A percentile compares a stretch with the other conserved stretches of the same genome.
phyloP scores from a whole-genome alignment of 2,888 invertebrate species.

The Pollenia griseotomentosa region DNA sequence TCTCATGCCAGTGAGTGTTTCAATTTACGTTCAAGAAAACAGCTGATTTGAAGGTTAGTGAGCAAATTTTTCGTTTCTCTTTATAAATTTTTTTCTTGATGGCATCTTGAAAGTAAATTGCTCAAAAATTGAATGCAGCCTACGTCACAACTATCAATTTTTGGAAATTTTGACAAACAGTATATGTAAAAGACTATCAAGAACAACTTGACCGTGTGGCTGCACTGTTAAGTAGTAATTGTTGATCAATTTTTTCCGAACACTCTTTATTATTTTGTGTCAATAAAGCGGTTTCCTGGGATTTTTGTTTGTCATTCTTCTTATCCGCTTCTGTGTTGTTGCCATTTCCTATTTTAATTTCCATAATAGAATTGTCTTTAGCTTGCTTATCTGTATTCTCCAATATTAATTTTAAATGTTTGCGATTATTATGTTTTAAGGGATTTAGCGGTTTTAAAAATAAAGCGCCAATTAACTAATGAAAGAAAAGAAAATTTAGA shows the following conservation, averaged over 20 bases:
- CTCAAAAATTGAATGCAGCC: too few relatives aligned
- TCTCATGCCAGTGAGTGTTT: too few relatives aligned
- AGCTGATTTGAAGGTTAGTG: too few relatives aligned
- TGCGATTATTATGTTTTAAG: constrained; percentile 82
- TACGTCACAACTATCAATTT: too few relatives aligned
- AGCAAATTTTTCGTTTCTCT: too few relatives aligned
- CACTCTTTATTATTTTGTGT: constrained; percentile 54
- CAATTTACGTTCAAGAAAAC: too few relatives aligned
- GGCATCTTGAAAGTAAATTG: too few relatives aligned
- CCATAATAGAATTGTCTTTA: constrained; percentile 60
- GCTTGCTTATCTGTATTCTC: constrained; percentile 72
- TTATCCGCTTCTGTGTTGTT: not conserved
- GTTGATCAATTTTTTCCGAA: constrained; percentile 33
- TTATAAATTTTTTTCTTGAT: too few relatives aligned
- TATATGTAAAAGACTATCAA: too few relatives aligned
- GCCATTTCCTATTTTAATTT: constrained; percentile 69
- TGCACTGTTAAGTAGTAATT: constrained; percentile 55
- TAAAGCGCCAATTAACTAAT: constrained; percentile 86
- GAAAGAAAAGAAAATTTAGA: constrained; percentile 22
- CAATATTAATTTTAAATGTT: constrained; percentile 78
- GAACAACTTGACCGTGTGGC: too few relatives aligned
- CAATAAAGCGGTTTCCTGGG: constrained; percentile 69
- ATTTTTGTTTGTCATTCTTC: constrained; percentile 35
- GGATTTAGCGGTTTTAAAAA: constrained; percentile 86
- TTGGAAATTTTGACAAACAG: too few relatives aligned